Evolutionary conservation across 1,140 invertebrate genomes (phyloP).

Genomic region (Drosophila quadrilineata): DNA sequence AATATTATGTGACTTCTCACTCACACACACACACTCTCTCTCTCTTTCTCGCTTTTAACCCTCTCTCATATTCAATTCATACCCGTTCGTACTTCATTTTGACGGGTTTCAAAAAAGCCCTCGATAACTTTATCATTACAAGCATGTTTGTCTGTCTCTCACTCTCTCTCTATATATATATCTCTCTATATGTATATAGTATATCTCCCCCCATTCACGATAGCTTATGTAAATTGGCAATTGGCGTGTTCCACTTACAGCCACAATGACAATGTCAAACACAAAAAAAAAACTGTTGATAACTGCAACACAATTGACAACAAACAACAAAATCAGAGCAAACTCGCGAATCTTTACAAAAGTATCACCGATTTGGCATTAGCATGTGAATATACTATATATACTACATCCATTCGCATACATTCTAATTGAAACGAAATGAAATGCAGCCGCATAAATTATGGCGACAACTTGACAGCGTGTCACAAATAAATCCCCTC

Average conservation of each 20-base stretch:
- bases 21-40: no score
- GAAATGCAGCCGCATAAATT: slow-evolving; percentile 5
- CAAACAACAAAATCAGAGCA: slow-evolving; percentile 37
- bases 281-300: not conserved
- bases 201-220: not conserved
- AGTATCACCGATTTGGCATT: no score
- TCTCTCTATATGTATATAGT: no score
- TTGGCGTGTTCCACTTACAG: slow-evolving; percentile 61
- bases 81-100: no score
- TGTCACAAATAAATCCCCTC: not conserved
- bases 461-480: slow-evolving; percentile 1
- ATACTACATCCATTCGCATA: no score
- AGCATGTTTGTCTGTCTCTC: not conserved
- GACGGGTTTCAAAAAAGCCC: no score
- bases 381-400: no score
- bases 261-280: slow-evolving; percentile 12
- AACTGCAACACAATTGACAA: slow-evolving; percentile 43
- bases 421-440: no score
- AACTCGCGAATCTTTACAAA: no score
- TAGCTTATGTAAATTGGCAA: slow-evolving; percentile 58
- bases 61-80: no score
- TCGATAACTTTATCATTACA: slow-evolving; percentile 13
- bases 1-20: no score
- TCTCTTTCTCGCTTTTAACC: no score
- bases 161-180: not conserved